Conservation (phyloP, 2,797 vertebrate species). For the Apogon talboti region DNA sequence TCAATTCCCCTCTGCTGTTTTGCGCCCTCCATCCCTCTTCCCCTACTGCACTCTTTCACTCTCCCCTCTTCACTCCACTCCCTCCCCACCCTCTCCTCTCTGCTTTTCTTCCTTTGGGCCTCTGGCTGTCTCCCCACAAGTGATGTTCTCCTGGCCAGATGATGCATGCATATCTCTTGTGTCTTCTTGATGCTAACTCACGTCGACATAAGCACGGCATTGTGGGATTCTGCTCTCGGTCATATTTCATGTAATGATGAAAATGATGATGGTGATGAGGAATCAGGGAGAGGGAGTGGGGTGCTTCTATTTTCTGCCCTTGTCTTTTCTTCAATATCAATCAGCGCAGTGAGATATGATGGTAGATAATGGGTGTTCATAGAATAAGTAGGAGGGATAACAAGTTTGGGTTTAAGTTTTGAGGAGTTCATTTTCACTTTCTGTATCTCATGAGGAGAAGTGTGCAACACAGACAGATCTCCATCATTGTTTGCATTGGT, state of each 20-base stretch:
- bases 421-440: conserved; percentile 20
- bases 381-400: conserved; percentile 43
- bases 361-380: conserved; percentile 62
- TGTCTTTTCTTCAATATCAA: conserved; percentile 80
- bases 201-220: conserved; percentile 81
- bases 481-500: not conserved
- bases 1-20: conserved; percentile 52
- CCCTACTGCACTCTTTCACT: conserved; percentile 31
- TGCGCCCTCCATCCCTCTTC: conserved; percentile 33
- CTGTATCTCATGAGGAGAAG: conserved; percentile 5
- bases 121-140: conserved; percentile 85
- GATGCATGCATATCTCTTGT: conserved; percentile 85
- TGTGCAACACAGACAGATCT: not conserved
- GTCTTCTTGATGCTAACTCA: conserved; percentile 85
- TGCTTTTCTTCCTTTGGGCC: conserved; percentile 73
- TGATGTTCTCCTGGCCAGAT: conserved; percentile 86
- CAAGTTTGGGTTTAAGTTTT: conserved; percentile 47
- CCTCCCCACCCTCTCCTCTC: conserved; percentile 1
- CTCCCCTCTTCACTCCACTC: conserved; percentile 11
- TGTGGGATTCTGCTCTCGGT: conserved; percentile 86
- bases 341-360: conserved; percentile 71
- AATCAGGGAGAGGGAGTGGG: conserved; percentile 54
- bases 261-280: conserved; percentile 84
- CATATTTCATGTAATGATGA: conserved; percentile 86
- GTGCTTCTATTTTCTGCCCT: conserved; percentile 74